Evolutionary conservation across 2,888 invertebrate species (phyloP).

Genomic region (Limnephilus rhombicus): DNA sequence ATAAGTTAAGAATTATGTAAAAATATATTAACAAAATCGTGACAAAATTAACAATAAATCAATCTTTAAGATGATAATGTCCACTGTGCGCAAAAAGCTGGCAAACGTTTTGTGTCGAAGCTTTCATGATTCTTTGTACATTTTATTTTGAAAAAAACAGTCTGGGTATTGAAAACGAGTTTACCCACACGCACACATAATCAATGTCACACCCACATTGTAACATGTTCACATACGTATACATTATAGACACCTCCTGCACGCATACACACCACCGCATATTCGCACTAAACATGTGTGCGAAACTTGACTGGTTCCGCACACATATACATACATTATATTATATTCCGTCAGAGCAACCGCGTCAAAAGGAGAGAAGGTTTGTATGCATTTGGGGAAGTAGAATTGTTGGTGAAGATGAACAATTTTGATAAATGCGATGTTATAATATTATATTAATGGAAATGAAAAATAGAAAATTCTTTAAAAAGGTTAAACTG

Average conservation of each 20-base stretch:
- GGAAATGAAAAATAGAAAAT: neutral
- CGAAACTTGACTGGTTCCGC: neutral
- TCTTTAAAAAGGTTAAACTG: neutral
- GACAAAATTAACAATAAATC: no score
- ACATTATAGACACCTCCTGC: neutral
- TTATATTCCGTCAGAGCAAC: neutral
- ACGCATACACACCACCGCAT: neutral
- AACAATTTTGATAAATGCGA: neutral
- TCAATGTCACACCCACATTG: neutral
- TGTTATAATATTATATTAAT: neutral
- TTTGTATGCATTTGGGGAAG: neutral
- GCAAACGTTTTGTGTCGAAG: constrained; percentile 26
- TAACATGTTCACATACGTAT: neutral
- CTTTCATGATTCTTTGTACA: constrained; percentile 22
- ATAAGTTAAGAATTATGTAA: no score
- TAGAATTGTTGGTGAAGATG: neutral
- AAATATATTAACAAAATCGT: no score
- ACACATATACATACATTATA: neutral
- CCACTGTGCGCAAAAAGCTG: neutral
- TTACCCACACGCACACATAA: constrained; percentile 6
- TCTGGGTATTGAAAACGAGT: constrained; percentile 7
- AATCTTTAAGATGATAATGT: neutral
- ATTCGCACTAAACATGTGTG: neutral
- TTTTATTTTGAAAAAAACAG: constrained; percentile 26
- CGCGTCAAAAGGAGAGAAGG: neutral